Base-by-base conservation (phyloP, 2,113 vertebrate genomes). In the Campylomormyrus tamandua region DNA sequence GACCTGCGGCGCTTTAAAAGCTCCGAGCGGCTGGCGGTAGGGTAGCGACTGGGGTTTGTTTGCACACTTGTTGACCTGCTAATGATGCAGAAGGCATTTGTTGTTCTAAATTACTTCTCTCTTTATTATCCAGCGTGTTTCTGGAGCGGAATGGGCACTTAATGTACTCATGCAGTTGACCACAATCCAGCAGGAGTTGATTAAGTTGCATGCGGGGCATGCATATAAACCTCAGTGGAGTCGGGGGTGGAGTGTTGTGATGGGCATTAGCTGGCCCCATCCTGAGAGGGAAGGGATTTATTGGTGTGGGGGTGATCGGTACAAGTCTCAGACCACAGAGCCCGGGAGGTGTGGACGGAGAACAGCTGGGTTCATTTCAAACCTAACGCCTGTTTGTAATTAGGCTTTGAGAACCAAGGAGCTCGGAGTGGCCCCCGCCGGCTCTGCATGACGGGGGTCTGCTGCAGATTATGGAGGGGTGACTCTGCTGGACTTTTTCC, bases 371-470 rank as follows among this genome's bases (percentile, higher is more conserved):
- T 88, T 70, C 21, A 11, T 87, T 90, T 90, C 89, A 90, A 70
- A 35, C 27, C 9, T 58, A n/a, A 49, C 35, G 92, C 90, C 93
- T 95, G 94, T 91, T 91, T 92, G 90, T 91, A 91, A 94, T 95
- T 94, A 93, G 77, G 92, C 85, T 50, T 87, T 70, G 58, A 88
- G 50, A 90, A 89, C 89, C 17, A 83, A 91, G 86, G 91, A 91
- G 89, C 45, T 88, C 9, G 19, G 15, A 35, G 19, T 39, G 35
- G 48, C 50, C 17, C 62, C 42, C 27, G 4, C 3, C 15, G 11
- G 8, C 85, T 87, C 70, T 90, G 53, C 15, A 1, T 87, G 53
- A 46, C 2, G 49, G 46, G 89, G 15, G 89, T 90, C 91, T 90
- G 49, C 49, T 90, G 45, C 19, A 27, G 6, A 39, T 74, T 52